A percentile compares a stretch with the other conserved stretches of the same genome.
Conservation (phyloP, 2,113 vertebrate genomes). For the Apeltes quadracus region DNA sequence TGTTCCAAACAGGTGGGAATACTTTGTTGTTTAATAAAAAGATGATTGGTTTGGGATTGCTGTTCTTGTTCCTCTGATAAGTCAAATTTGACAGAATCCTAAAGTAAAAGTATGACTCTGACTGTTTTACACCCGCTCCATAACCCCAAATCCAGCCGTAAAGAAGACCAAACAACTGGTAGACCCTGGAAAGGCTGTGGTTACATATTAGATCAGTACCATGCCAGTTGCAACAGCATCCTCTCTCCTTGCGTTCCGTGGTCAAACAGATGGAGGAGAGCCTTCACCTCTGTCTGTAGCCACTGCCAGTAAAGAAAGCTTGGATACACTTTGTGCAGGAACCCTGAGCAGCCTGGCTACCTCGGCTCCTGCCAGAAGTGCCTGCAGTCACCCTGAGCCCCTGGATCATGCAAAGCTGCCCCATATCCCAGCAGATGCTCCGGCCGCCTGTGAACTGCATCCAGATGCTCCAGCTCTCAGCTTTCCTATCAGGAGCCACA, state of each 20-base stretch:
- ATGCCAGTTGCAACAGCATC: neutral
- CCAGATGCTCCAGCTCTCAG: constrained; percentile 49
- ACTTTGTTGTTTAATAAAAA: constrained; percentile 38
- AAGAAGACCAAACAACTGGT: neutral
- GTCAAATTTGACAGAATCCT: constrained; percentile 2
- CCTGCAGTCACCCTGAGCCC: constrained; percentile 54
- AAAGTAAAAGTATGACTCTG: neutral
- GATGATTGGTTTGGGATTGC: constrained; percentile 30
- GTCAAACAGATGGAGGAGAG: neutral
- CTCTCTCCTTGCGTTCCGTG: neutral
- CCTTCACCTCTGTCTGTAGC: constrained; percentile 1
- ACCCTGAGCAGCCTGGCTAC: constrained; percentile 22
- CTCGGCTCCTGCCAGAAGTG: constrained; percentile 44
- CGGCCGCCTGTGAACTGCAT: constrained; percentile 52
- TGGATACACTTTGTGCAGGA: constrained; percentile 9
- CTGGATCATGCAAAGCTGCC: constrained; percentile 48
- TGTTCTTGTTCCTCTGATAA: neutral
- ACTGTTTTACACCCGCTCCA: neutral
- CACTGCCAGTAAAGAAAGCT: constrained; percentile 5
- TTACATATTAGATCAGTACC: neutral
- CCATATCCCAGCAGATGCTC: constrained; percentile 68
- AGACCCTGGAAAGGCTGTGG: neutral
- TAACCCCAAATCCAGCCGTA: too few relatives aligned
- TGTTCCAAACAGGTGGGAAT: constrained; percentile 26
- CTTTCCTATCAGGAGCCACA: constrained; percentile 38